Conservation (phyloP, 2,113 vertebrate species). For the Sialia sialis region DNA sequence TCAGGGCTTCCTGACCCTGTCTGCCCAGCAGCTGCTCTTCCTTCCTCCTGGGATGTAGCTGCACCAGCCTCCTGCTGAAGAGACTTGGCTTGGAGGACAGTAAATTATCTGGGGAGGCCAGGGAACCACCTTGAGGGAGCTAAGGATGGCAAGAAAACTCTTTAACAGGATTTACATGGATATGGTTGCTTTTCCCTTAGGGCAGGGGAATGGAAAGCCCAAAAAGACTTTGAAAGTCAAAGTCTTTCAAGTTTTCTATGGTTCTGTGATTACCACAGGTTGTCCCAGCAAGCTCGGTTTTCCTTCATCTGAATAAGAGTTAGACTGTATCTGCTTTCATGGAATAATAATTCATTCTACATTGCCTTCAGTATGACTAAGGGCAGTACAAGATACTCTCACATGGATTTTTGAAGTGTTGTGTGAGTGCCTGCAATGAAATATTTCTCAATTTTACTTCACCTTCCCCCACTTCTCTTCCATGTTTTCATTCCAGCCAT, state of each 20-base stretch:
- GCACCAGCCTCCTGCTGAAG: neutral
- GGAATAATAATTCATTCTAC: neutral
- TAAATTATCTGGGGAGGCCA: neutral
- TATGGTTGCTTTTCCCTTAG: neutral
- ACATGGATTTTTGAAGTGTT: neutral
- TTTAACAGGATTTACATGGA: neutral
- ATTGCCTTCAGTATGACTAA: neutral
- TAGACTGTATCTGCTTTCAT: neutral
- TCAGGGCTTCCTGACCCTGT: neutral
- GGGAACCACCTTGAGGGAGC: neutral
- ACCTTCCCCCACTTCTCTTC: fast-evolving
- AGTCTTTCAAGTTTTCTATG: neutral
- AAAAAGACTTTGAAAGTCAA: neutral
- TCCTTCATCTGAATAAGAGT: neutral
- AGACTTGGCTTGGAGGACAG: neutral
- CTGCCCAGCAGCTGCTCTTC: neutral
- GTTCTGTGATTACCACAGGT: neutral
- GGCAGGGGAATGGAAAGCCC: neutral
- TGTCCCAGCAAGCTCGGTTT: neutral
- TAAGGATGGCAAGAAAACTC: neutral
- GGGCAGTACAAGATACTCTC: neutral
- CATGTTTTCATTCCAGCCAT: neutral
- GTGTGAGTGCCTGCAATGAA: neutral
- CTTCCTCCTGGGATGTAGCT: fast-evolving
- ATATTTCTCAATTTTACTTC: neutral